Percentiles rank a stretch among this genome's conserved stretches.
Evolutionary conservation across 2,888 invertebrate genomes (phyloP).

Genomic region (Diaphora mendica): DNA sequence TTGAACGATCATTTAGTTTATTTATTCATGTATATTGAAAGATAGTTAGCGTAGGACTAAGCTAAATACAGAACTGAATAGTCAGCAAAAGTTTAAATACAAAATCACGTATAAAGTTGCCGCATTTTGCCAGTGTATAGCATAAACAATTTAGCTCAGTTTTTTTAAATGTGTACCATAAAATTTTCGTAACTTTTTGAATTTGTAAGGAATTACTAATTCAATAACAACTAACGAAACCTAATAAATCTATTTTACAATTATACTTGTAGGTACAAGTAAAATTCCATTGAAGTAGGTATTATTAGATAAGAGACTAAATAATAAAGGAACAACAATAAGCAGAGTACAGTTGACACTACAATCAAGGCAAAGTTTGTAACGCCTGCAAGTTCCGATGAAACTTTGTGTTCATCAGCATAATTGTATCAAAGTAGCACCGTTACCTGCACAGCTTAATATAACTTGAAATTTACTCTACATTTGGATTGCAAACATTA

Average conservation of each 20-base stretch:
- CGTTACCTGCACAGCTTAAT: slow-evolving; percentile 32
- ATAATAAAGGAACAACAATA: slow-evolving; percentile 13
- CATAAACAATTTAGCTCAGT: too few relatives aligned
- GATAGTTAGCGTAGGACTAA: too few relatives aligned
- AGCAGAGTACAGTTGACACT: slow-evolving; percentile 12
- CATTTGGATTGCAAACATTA: neutral
- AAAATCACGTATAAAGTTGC: too few relatives aligned
- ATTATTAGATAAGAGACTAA: neutral
- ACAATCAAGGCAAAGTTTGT: slow-evolving; percentile 29
- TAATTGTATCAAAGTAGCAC: slow-evolving; percentile 44
- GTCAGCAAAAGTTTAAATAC: too few relatives aligned
- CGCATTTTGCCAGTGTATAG: too few relatives aligned
- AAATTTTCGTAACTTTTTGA: neutral
- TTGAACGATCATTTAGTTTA: too few relatives aligned
- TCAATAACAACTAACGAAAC: neutral
- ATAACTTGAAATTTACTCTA: slow-evolving; percentile 22
- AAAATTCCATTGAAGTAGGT: neutral
- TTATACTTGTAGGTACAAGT: neutral
- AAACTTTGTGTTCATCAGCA: slow-evolving; percentile 41
- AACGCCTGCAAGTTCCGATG: slow-evolving; percentile 26
- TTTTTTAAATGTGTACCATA: too few relatives aligned
- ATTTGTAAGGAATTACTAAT: too few relatives aligned
- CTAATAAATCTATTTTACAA: neutral
- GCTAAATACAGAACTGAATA: too few relatives aligned
- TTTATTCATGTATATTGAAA: too few relatives aligned